Conservation (phyloP, 2,113 vertebrate species). For the Vombatus ursinus region DNA sequence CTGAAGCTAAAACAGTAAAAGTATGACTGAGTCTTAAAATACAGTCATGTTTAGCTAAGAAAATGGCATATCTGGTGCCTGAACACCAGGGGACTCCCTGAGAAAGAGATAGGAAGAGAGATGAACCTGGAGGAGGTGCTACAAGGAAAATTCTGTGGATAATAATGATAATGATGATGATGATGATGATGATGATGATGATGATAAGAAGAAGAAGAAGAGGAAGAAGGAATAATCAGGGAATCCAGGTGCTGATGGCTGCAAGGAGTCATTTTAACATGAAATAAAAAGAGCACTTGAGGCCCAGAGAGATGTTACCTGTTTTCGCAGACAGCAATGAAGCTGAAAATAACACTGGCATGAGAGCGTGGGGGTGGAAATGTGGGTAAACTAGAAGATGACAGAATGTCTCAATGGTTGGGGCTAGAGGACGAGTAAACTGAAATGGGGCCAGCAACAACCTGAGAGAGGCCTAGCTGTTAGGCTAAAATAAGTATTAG, state of each 20-base stretch:
- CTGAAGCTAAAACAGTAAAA: background rate
- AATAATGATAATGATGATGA: background rate
- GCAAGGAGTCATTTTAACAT: background rate
- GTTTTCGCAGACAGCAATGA: slow-evolving; percentile 1
- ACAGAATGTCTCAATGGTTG: background rate
- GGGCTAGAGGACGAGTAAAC: background rate
- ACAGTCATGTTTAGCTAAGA: background rate
- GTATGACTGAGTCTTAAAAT: background rate
- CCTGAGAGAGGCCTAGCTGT: background rate
- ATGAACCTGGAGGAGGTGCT: background rate
- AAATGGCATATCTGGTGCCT: background rate
- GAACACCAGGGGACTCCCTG: background rate
- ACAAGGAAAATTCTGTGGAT: background rate
- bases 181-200: no score
- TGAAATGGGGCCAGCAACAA: background rate
- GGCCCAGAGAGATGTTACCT: background rate
- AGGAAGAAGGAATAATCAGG: no score
- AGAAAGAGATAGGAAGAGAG: background rate
- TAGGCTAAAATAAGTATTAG: background rate
- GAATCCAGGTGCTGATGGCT: background rate
- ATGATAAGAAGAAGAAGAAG: no score
- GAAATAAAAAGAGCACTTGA: background rate
- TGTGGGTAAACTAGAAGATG: background rate
- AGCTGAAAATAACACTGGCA: background rate
- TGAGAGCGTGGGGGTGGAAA: background rate